Conservation (phyloP, 2,888 invertebrate genomes). For the Ellobium chinense region DNA sequence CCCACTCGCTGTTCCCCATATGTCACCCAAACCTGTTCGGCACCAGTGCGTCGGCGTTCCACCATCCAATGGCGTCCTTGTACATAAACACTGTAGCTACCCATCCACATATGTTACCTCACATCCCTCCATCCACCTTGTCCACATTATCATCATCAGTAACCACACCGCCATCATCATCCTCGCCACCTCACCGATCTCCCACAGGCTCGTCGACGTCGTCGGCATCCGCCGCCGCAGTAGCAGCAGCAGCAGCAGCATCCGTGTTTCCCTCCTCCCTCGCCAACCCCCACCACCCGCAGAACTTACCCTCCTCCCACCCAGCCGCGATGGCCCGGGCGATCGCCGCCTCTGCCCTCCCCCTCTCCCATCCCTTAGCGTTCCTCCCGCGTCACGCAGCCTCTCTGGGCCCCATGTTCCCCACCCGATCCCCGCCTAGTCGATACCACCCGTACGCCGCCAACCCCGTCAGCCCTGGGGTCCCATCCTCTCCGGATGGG, state of each 20-base stretch:
- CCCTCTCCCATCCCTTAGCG: slow-evolving; percentile 39
- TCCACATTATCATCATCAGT: slow-evolving; percentile 2
- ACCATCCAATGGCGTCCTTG: slow-evolving; percentile 50
- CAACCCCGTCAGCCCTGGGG: slow-evolving; percentile 79
- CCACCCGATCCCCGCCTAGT: slow-evolving; percentile 82
- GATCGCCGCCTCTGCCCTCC: slow-evolving; percentile 17
- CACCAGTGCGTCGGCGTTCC: slow-evolving; percentile 49
- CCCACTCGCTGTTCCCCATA: slow-evolving; percentile 90
- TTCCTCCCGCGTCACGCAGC: slow-evolving; percentile 39
- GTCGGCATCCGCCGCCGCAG: no score
- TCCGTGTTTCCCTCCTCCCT: slow-evolving; percentile 1
- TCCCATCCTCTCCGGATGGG: slow-evolving; percentile 76
- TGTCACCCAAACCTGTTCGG: slow-evolving; percentile 49
- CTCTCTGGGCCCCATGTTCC: slow-evolving; percentile 78
- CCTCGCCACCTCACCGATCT: slow-evolving; percentile 28
- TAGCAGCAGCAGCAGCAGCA: no score
- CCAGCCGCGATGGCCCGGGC: slow-evolving; percentile 18
- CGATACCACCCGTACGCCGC: slow-evolving; percentile 90
- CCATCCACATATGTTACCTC: slow-evolving; percentile 26
- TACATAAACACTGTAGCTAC: slow-evolving; percentile 49
- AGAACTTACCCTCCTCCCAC: slow-evolving; percentile 7
- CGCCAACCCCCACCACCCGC: slow-evolving; percentile 13
- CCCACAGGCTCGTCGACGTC: slow-evolving; percentile 14
- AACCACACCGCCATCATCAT: slow-evolving; percentile 12
- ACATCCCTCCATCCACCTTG: slow-evolving; percentile 18